Evolutionary conservation across 2,888 invertebrate genomes (phyloP).

Genomic region (Napeogenes inachia): DNA sequence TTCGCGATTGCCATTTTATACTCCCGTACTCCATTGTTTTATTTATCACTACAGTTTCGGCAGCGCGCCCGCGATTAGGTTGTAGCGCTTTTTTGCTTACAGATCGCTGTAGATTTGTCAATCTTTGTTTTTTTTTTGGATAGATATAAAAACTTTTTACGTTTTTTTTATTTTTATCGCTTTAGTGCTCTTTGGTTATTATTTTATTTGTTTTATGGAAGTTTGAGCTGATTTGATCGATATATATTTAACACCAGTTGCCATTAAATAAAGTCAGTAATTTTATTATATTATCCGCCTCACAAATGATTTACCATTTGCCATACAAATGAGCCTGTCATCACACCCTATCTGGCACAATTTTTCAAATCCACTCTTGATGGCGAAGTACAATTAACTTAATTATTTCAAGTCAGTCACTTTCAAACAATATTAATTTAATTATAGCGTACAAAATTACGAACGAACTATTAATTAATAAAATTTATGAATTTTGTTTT

Average conservation of each 20-base stretch:
- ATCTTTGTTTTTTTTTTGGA: slow-evolving; percentile 43
- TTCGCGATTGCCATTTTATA: slow-evolving; percentile 78
- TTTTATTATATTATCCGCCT: neutral
- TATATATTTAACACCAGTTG: too few relatives aligned
- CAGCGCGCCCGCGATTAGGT: slow-evolving; percentile 72
- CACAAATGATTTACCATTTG: slow-evolving; percentile 52
- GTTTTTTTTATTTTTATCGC: neutral
- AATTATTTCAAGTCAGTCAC: slow-evolving; percentile 36
- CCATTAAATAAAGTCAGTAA: too few relatives aligned
- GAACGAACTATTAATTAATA: neutral
- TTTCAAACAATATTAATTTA: neutral
- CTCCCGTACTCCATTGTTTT: slow-evolving; percentile 76
- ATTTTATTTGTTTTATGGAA: too few relatives aligned
- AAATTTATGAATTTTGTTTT: too few relatives aligned
- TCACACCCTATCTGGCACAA: slow-evolving; percentile 51
- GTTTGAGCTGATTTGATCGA: too few relatives aligned
- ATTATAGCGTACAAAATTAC: neutral
- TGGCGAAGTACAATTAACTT: slow-evolving; percentile 50
- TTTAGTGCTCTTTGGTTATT: too few relatives aligned
- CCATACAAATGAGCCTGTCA: slow-evolving; percentile 68
- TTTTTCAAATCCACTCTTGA: slow-evolving; percentile 53
- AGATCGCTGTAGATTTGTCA: slow-evolving; percentile 67
- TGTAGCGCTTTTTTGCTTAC: slow-evolving; percentile 71
- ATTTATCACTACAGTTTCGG: slow-evolving; percentile 75
- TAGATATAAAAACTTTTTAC: slow-evolving; percentile 2